phyloP scores from a whole-genome alignment of 2,888 invertebrate species.

The Drosophila imparisetae region DNA sequence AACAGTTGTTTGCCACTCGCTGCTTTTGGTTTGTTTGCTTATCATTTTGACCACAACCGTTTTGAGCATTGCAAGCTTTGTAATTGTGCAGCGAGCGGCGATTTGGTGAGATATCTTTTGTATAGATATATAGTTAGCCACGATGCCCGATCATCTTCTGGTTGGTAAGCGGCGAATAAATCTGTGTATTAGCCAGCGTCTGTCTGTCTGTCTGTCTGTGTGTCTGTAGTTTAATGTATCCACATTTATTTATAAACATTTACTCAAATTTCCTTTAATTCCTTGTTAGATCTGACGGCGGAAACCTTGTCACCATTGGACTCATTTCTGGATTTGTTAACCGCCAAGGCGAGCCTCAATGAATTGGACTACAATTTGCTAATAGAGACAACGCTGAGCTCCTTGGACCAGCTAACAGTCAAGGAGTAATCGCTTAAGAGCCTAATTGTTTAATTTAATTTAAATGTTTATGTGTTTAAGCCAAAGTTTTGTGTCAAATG shows the following conservation, averaged over 20 bases:
- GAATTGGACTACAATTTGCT: conserved; percentile 94
- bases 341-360: conserved; percentile 93
- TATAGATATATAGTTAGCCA: not conserved
- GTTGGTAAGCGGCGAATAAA: conserved; percentile 45
- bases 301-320: conserved; percentile 92
- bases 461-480: conserved; percentile 9
- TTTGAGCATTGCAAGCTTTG: conserved; percentile 59
- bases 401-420: conserved; percentile 81
- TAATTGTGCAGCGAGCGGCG: conserved; percentile 41
- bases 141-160: conserved; percentile 10
- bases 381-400: conserved; percentile 90
- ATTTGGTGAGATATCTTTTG: conserved; percentile 43
- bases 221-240: conserved; percentile 3
- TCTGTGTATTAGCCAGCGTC: conserved; percentile 20
- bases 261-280: not conserved
- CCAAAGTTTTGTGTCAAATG: conserved; percentile 54
- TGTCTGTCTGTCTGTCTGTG: conserved; percentile 9
- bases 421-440: conserved; percentile 30
- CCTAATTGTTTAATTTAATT: conserved; percentile 19
- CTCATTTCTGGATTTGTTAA: conserved; percentile 92
- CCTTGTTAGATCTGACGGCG: conserved; percentile 88
- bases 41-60: conserved; percentile 58
- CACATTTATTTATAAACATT: not conserved
- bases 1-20: conserved; percentile 60
- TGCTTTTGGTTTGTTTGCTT: conserved; percentile 70